Evolutionary conservation across 2,888 invertebrate genomes (phyloP).

Genomic region (Ernsta delagoae): DNA sequence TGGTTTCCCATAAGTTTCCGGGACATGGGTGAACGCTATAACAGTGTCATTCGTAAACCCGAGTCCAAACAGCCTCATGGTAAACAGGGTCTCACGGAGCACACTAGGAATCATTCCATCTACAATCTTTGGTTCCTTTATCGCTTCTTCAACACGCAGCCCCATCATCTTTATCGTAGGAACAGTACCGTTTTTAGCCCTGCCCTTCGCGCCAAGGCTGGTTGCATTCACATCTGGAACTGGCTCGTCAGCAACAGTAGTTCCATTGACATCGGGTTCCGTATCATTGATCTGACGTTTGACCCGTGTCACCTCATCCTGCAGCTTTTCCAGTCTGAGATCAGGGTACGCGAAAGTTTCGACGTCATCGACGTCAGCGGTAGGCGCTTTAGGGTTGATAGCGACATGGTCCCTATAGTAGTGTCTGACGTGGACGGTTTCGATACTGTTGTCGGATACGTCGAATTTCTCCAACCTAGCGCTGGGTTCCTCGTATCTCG

Average conservation of each 20-base stretch:
- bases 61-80: constrained; percentile 67
- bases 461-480: constrained; percentile 37
- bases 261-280: neutral
- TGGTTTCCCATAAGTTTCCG: constrained; percentile 54
- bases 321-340: constrained; percentile 10
- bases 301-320: neutral
- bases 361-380: constrained; percentile 45
- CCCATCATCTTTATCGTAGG: constrained; percentile 47
- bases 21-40: constrained; percentile 68
- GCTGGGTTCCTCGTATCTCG: constrained; percentile 43
- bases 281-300: neutral
- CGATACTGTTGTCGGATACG: constrained; percentile 20
- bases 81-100: constrained; percentile 58
- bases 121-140: constrained; percentile 69
- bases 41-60: constrained; percentile 60
- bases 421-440: constrained; percentile 37
- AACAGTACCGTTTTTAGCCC: neutral
- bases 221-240: neutral
- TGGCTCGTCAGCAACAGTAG: neutral
- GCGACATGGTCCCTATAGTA: constrained; percentile 50
- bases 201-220: constrained; percentile 1
- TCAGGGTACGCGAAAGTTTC: constrained; percentile 48
- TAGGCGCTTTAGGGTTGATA: constrained; percentile 44
- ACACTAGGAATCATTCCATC: constrained; percentile 74
- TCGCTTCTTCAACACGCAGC: constrained; percentile 67